A percentile compares a stretch with the other conserved stretches of the same genome.
Evolutionary conservation across 2,888 invertebrate species (phyloP).

Genomic region (Dione vanillae): DNA sequence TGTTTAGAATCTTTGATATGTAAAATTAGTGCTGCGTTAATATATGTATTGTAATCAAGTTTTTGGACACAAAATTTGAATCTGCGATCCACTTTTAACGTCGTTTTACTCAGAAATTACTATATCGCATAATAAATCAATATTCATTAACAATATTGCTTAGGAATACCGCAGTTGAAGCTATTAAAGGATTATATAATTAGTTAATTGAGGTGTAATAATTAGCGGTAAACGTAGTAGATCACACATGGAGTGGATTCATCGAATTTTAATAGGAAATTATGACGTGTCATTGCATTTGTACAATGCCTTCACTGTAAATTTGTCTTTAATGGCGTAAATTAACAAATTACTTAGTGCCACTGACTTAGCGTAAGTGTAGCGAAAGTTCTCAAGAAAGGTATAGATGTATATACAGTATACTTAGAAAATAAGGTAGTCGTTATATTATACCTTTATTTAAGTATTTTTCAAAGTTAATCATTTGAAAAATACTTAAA

Average conservation of each 20-base stretch:
- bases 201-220: slow-evolving; percentile 31
- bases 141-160: slow-evolving; percentile 7
- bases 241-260: slow-evolving; percentile 13
- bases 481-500: too few relatives aligned
- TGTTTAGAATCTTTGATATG: background rate
- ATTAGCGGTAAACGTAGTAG: slow-evolving; percentile 19
- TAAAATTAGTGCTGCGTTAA: background rate
- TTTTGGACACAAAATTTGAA: background rate
- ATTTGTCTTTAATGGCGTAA: slow-evolving; percentile 2
- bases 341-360: background rate
- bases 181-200: slow-evolving; percentile 23
- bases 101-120: background rate
- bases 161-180: slow-evolving; percentile 10
- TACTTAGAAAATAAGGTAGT: too few relatives aligned
- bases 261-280: slow-evolving; percentile 10
- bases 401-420: too few relatives aligned
- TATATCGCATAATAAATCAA: background rate
- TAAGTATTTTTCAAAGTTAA: too few relatives aligned
- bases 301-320: slow-evolving; percentile 11
- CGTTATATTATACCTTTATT: too few relatives aligned
- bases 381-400: background rate
- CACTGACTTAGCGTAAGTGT: background rate
- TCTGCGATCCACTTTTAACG: background rate
- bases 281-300: slow-evolving; percentile 9
- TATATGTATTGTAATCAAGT: background rate